These are phyloP conservation scores for Leguminivora glycinivorella DNA, from an alignment of 1,140 invertebrate species.

Conservation along the genomic window DNA sequence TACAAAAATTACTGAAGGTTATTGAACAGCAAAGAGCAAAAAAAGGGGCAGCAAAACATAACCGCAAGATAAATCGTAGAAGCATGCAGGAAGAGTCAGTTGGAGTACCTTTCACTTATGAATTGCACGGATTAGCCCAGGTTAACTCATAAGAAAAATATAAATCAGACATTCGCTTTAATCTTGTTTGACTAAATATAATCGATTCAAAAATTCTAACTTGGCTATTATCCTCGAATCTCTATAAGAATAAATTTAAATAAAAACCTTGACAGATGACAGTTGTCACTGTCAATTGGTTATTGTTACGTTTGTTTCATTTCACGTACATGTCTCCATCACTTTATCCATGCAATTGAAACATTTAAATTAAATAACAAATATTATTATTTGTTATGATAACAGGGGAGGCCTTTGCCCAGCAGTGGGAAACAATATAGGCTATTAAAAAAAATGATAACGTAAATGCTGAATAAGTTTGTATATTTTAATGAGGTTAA, in stretches of 20 bases:
- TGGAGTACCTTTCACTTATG: constrained; percentile 48
- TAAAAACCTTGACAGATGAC: not conserved
- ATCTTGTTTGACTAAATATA: not conserved
- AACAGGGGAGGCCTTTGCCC: no score
- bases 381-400: no score
- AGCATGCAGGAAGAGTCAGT: not conserved
- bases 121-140: constrained; percentile 52
- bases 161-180: not conserved
- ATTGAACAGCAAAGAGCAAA: not conserved
- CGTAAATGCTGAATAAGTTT: no score
- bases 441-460: no score
- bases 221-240: not conserved
- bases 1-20: constrained; percentile 30
- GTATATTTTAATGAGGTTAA: no score
- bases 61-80: not conserved
- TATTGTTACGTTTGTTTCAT: constrained; percentile 3
- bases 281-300: not conserved
- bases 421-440: no score
- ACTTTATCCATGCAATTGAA: not conserved
- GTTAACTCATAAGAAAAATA: constrained; percentile 19
- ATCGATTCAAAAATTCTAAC: not conserved
- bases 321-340: not conserved
- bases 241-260: not conserved
- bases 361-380: not conserved
- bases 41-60: constrained; percentile 31